phyloP scores from a whole-genome alignment of 1,140 invertebrate genomes.

The Eupeodes corollae region DNA sequence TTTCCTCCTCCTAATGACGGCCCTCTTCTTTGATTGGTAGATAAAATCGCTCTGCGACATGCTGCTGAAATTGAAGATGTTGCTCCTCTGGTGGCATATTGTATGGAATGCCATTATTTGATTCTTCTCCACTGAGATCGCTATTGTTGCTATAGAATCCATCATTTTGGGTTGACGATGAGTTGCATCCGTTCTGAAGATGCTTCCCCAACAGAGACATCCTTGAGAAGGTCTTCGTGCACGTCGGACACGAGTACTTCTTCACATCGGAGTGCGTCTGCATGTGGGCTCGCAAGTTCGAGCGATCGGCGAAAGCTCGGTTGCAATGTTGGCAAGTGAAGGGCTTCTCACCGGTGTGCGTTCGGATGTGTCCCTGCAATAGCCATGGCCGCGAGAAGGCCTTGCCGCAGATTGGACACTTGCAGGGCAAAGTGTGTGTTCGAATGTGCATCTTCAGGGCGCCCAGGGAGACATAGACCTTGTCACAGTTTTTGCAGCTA shows the following conservation, averaged over 20 bases:
- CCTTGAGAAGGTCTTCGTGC: slow-evolving; percentile 91
- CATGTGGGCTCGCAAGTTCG: slow-evolving; percentile 89
- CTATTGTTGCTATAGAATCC: background rate
- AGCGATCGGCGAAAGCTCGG: slow-evolving; percentile 90
- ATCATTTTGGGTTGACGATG: slow-evolving; percentile 6
- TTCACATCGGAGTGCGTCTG: slow-evolving; percentile 97
- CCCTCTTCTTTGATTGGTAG: no score
- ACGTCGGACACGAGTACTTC: slow-evolving; percentile 87
- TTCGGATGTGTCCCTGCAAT: slow-evolving; percentile 87
- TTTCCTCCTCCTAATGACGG: no score
- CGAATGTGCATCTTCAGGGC: slow-evolving; percentile 98
- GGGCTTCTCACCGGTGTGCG: slow-evolving; percentile 93
- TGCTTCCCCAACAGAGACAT: slow-evolving; percentile 94
- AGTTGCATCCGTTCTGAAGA: slow-evolving; percentile 71
- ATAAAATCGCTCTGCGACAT: no score
- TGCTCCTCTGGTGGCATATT: slow-evolving; percentile 26
- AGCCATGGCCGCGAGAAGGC: slow-evolving; percentile 95
- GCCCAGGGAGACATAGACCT: slow-evolving; percentile 87
- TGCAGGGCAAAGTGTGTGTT: slow-evolving; percentile 95
- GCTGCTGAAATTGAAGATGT: slow-evolving; percentile 14
- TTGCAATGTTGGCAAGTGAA: slow-evolving; percentile 92
- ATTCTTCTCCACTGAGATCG: background rate
- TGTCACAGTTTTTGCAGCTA: slow-evolving; percentile 91
- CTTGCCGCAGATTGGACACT: slow-evolving; percentile 92
- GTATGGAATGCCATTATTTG: slow-evolving; percentile 9